phyloP scores from a whole-genome alignment of 2,113 vertebrate species.

The Halcyon malimbica region DNA sequence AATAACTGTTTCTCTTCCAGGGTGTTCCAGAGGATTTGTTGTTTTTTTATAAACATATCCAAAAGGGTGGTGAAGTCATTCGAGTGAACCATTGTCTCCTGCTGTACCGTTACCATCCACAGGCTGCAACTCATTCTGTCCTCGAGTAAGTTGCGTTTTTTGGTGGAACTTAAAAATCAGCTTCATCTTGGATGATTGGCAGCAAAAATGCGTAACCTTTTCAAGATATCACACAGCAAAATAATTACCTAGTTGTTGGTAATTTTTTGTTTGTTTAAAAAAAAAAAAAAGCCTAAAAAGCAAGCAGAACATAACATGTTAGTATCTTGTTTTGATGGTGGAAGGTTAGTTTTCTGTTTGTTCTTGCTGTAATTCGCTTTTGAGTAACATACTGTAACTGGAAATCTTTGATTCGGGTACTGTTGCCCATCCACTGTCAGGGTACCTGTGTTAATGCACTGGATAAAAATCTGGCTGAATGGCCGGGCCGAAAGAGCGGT shows the following conservation, averaged over 20 bases:
- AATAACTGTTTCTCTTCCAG: conserved; percentile 67
- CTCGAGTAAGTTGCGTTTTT: conserved; percentile 82
- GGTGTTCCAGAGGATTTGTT: conserved; percentile 93
- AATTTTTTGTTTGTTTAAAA: background rate
- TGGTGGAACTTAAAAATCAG: background rate
- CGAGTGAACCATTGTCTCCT: conserved; percentile 86
- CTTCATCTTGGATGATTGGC: background rate
- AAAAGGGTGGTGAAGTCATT: conserved; percentile 78
- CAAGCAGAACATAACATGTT: too few relatives aligned
- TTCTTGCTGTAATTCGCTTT: background rate
- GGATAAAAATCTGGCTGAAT: too few relatives aligned
- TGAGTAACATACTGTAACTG: background rate
- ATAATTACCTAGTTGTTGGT: background rate
- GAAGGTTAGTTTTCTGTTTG: background rate
- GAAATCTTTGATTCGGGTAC: background rate
- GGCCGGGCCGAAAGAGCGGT: too few relatives aligned
- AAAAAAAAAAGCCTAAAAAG: background rate
- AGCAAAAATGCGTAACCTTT: background rate
- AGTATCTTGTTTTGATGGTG: background rate
- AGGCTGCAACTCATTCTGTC: conserved; percentile 84
- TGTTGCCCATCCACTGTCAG: rapidly evolving
- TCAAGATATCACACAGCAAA: background rate
- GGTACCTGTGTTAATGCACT: background rate
- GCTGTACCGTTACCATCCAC: conserved; percentile 89
- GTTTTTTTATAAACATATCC: conserved; percentile 91